These are phyloP conservation scores for Coptodon bakossiorum DNA, from an alignment of 2,113 vertebrate species.

Conservation along the genomic window DNA sequence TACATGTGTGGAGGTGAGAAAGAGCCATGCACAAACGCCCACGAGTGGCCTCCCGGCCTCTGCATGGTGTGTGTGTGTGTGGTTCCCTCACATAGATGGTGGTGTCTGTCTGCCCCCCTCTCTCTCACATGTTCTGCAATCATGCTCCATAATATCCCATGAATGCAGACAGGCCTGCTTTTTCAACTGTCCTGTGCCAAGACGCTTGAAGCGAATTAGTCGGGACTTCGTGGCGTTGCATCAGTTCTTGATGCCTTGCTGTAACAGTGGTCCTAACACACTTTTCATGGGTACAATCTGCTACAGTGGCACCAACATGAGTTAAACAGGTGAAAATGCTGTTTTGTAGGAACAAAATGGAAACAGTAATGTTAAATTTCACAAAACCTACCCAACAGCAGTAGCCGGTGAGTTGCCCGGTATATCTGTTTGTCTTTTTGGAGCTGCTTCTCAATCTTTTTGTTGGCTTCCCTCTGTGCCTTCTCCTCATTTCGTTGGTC, in stretches of 20 bases:
- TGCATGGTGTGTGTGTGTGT: background rate
- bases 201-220: background rate
- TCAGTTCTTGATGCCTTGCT: background rate
- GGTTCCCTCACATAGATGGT: background rate
- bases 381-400: constrained; percentile 83
- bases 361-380: background rate
- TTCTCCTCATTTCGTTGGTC: constrained; percentile 93
- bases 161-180: background rate
- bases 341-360: background rate
- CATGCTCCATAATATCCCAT: background rate
- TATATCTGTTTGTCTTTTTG: constrained; percentile 97
- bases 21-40: background rate
- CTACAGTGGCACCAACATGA: background rate
- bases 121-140: constrained; percentile 28
- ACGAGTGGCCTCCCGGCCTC: background rate
- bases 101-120: background rate
- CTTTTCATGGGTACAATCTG: background rate
- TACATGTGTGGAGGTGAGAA: background rate
- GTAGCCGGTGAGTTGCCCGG: constrained; percentile 88
- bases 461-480: constrained; percentile 89
- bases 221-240: constrained; percentile 10
- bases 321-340: background rate
- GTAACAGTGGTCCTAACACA: background rate
- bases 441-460: constrained; percentile 92
- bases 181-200: background rate